Conservation (phyloP, 2,888 invertebrate species). For the Andrena camellia region DNA sequence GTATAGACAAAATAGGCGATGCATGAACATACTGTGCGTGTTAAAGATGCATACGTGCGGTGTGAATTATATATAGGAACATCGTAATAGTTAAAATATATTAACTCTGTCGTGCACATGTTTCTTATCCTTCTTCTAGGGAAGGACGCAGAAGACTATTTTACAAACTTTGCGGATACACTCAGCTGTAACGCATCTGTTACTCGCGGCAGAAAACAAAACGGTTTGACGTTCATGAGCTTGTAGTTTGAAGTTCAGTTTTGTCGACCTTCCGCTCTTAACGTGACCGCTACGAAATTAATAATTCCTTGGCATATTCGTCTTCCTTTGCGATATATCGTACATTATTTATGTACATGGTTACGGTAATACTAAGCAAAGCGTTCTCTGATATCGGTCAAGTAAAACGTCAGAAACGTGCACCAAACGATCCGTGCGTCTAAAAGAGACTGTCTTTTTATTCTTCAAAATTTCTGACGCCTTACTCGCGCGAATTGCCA, state of each 20-base stretch:
- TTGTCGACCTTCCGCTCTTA: constrained; percentile 5
- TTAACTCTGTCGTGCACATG: neutral
- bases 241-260: neutral
- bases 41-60: constrained; percentile 47
- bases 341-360: constrained; percentile 20
- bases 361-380: constrained; percentile 32
- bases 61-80: constrained; percentile 50
- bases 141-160: neutral
- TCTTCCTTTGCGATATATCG: neutral
- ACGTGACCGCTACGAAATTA: constrained; percentile 3
- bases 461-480: neutral
- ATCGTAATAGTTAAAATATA: constrained; percentile 20
- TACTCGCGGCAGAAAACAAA: neutral
- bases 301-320: constrained; percentile 19
- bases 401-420: constrained; percentile 18
- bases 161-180: neutral
- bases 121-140: neutral
- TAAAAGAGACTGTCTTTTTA: constrained; percentile 22
- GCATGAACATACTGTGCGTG: constrained; percentile 47
- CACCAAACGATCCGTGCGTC: constrained; percentile 9
- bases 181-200: neutral
- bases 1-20: constrained; percentile 63
- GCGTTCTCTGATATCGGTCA: constrained; percentile 31
- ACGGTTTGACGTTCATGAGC: neutral
- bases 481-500: neutral